phyloP scores from a whole-genome alignment of 2,797 vertebrate genomes.

The Ispidina lecontei region DNA sequence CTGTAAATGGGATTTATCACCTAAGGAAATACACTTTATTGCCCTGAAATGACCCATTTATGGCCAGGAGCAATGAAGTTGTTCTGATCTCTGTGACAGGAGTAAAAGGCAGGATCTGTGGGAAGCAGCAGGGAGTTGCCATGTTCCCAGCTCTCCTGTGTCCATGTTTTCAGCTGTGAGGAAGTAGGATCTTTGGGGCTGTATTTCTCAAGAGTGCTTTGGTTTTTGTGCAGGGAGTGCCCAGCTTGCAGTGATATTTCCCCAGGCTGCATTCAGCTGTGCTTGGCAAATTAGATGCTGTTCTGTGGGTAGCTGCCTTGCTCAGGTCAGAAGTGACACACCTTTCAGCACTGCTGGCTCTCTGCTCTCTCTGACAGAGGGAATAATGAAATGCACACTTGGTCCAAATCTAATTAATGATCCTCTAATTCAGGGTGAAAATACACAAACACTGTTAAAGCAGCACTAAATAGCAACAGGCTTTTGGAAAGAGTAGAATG shows the following conservation, averaged over 20 bases:
- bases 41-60: neutral
- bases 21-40: neutral
- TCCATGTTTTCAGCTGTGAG: neutral
- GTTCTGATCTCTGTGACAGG: neutral
- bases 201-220: neutral
- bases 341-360: neutral
- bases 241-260: neutral
- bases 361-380: neutral
- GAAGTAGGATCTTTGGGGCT: neutral
- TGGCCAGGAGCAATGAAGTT: neutral
- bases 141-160: neutral
- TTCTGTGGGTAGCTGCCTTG: neutral
- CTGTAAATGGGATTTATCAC: neutral
- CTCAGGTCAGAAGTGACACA: neutral
- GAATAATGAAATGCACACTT: neutral
- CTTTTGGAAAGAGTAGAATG: neutral
- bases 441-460: neutral
- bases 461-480: neutral
- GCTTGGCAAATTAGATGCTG: neutral
- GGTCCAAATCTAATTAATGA: neutral
- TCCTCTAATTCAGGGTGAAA: neutral
- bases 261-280: neutral
- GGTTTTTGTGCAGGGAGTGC: neutral
- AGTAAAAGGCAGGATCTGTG: neutral
- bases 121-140: neutral